Conservation (phyloP, 2,113 vertebrate genomes). For the Plectropomus leopardus region DNA sequence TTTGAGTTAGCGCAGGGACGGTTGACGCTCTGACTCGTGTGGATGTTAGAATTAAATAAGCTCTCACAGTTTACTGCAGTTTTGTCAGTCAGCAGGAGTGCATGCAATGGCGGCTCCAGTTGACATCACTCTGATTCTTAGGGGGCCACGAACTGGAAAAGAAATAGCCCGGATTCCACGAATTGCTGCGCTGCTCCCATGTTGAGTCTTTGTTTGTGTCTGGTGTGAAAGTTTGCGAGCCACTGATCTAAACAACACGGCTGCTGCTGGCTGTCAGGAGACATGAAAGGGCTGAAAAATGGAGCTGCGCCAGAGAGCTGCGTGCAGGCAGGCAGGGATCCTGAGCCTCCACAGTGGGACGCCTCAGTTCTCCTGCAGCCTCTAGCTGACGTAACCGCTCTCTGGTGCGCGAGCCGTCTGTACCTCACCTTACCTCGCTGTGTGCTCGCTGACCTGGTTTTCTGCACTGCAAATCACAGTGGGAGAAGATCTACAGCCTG, state of each 20-base stretch:
- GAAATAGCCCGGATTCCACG: constrained; percentile 13
- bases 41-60: not conserved
- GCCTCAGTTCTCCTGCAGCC: constrained; percentile 38
- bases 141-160: not conserved
- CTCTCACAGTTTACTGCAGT: not conserved
- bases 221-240: constrained; percentile 47
- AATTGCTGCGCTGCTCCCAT: constrained; percentile 37
- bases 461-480: constrained; percentile 41
- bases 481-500: not conserved
- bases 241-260: constrained; percentile 40
- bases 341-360: constrained; percentile 30
- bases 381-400: constrained; percentile 36
- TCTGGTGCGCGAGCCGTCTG: constrained; percentile 6
- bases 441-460: constrained; percentile 64
- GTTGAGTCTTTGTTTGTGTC: constrained; percentile 42
- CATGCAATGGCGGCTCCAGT: not conserved
- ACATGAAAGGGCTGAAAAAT: constrained; percentile 26
- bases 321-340: constrained; percentile 17
- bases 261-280: constrained; percentile 52
- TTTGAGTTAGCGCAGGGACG: not conserved
- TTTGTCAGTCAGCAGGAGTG: not conserved
- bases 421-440: constrained; percentile 32
- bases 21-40: not conserved
- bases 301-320: constrained; percentile 49
- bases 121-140: constrained; percentile 10